Evolutionary conservation across 2,113 vertebrate genomes (phyloP), one percentile per base, ranked within the genome.

Genomic region (Pluvianellus socialis): DNA sequence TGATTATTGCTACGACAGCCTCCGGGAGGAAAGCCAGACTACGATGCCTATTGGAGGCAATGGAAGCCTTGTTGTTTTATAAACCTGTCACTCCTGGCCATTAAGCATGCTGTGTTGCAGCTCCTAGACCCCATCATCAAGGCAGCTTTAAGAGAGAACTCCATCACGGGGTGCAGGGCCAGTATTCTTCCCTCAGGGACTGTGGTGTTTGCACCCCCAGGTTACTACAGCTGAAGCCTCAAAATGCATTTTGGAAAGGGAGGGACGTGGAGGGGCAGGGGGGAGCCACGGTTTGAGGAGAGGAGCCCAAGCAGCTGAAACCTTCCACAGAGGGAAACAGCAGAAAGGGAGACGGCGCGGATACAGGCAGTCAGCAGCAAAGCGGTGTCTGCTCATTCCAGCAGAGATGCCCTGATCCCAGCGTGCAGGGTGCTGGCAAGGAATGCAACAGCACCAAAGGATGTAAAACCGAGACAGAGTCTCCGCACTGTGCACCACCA

Each of bases 1-100:
- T 3, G 4, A 35, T 6, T 45, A 58, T 10, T 53, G 65, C 47
- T 62, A n/a, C 9, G 3, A 7, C 18, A 88, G 86, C 42, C 67
- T 53, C n/a, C 66, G 65, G 62, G 86, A 88, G 62, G 33, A 86
- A 59, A 68, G 75, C 44, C 93, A 95, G 95, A 55, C 72, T 79
- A n/a, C 4, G 2, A 55, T 20, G 58, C 42, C 71, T 59, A 14
- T 4, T 13, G 79, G 55, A 38, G 33, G 65, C 61, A 44, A 7
- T 2, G 17, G 70, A 28, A 5, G 4, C 28, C 38, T n/a, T 33
- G 42, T 5, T 61, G 52, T 30, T 87, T 62, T 59, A 75, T 8
- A 28, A 73, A 56, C 59, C 45, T 81, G 45, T 9, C 68, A 14
- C 42, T 38, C 7, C 42, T 45, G 79, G 80, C 74, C 50, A 8